These are phyloP conservation scores for Takifugu ocellatus DNA, from an alignment of 2,797 vertebrate species.

Conservation along the genomic window DNA sequence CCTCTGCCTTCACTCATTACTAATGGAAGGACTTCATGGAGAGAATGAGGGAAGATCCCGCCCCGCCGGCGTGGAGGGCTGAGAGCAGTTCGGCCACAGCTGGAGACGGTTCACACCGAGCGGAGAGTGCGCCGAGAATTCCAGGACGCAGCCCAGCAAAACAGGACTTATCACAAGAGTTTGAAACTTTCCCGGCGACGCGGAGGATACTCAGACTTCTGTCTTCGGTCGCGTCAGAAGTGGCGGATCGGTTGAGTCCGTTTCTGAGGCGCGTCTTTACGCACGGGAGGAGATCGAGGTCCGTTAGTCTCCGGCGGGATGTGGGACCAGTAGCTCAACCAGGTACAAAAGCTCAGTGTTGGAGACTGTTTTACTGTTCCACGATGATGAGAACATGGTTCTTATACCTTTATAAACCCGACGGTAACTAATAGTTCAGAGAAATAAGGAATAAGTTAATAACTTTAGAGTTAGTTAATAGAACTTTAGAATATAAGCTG, in stretches of 20 bases:
- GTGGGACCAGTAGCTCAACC: slow-evolving; percentile 12
- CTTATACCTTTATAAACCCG: too few relatives aligned
- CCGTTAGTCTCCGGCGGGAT: slow-evolving; percentile 7
- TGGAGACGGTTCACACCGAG: slow-evolving; percentile 11
- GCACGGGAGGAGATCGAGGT: slow-evolving; percentile 2
- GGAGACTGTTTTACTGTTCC: neutral
- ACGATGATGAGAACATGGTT: too few relatives aligned
- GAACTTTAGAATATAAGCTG: too few relatives aligned
- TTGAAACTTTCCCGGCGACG: neutral
- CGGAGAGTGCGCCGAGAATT: slow-evolving; percentile 15
- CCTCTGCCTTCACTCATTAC: slow-evolving; percentile 23
- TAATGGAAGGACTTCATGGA: slow-evolving; percentile 3
- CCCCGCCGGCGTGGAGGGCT: slow-evolving; percentile 29
- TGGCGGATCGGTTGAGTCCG: neutral
- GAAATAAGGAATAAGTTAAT: too few relatives aligned
- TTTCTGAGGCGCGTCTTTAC: slow-evolving; percentile 8
- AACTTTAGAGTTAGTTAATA: too few relatives aligned
- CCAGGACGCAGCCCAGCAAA: neutral
- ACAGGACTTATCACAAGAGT: neutral
- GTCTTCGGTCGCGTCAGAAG: neutral
- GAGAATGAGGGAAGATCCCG: slow-evolving; percentile 33
- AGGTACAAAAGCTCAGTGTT: slow-evolving; percentile 35
- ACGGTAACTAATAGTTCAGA: too few relatives aligned
- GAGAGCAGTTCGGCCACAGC: slow-evolving; percentile 4
- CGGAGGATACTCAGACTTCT: slow-evolving; percentile 11